Evolutionary conservation across 53 echinoderm and acorn worm species (phyloP), one percentile per base, ranked within the genome.

Genomic region (Stichopus horrens): DNA sequence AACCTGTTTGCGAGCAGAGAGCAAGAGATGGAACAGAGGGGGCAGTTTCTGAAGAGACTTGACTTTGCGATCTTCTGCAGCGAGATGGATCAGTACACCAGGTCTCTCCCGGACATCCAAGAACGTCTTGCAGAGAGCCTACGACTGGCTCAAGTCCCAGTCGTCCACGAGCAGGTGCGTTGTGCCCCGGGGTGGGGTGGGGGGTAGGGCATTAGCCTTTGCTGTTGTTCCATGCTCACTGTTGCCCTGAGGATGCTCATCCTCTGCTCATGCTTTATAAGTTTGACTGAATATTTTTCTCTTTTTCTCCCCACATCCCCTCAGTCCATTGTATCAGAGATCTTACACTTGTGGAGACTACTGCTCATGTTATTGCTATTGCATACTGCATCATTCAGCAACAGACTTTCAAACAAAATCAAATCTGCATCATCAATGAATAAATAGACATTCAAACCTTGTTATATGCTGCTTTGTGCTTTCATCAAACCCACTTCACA

Each of bases 1-100:
- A 37, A 37, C 37, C 37, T 37, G 37, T 37, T 37, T 37, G 37
- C 37, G 96, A 96, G 52, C 96, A 95, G 79, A 82, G 96, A 82
- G 93, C 94, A 7, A 7, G 97, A 97, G 90, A 97, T 95, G 83
- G 99, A 99, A 52, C 99, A 96, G 77, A 80, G 99, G 75, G 94
- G 94, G 4, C 97, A 97, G 88, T 93, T 97, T 11, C 86, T 97
- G 6, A 97, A 97, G 89, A 89, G 97, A 10, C 91, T 97, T 8
- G 93, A 90, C 86, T 97, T 95, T 79, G 93, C 89, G 7, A 81
- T 97, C 58, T 97, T 95, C 93, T 97, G 97, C 85, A 97, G 97
- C 52, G 92, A 97, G 88, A 90, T 91, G 55, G 97, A 97, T 89
- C 97, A 97, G 90, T 97, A 97, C 76, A 93, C 93, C 7, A 89